Evolutionary conservation across 2,113 vertebrate species (phyloP).

Genomic region (Brachypteracias leptosomus): DNA sequence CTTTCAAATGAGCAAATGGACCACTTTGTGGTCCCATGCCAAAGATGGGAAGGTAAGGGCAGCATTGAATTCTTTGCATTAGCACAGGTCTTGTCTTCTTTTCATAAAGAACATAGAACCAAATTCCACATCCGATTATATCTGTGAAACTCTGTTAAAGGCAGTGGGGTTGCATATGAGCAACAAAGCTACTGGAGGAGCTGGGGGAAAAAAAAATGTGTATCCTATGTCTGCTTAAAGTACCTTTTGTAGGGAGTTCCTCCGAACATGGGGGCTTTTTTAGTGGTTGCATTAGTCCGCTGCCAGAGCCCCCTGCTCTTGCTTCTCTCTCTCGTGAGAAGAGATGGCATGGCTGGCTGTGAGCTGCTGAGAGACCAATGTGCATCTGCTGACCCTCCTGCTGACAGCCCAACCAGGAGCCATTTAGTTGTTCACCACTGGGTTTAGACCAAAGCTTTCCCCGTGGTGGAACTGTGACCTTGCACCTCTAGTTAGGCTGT

Average conservation of each 20-base stretch:
- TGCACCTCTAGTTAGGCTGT: not conserved
- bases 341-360: not conserved
- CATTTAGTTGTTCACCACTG: accelerated
- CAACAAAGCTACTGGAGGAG: not conserved
- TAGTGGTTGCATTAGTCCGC: not conserved
- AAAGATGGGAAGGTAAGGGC: not conserved
- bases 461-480: not conserved
- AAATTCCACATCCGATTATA: not conserved
- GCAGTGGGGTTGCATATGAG: not conserved
- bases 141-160: not conserved
- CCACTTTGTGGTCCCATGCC: not conserved
- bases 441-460: not conserved
- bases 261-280: not conserved
- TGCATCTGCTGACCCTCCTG: too few species aligned
- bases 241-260: not conserved
- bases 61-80: not conserved
- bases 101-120: not conserved
- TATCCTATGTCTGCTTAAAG: not conserved
- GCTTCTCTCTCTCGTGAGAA: not conserved
- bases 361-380: too few species aligned
- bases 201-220: accelerated
- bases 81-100: not conserved
- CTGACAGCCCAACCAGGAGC: not conserved
- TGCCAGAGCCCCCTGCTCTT: not conserved
- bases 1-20: not conserved